Evolutionary conservation across 2,888 invertebrate genomes (phyloP), one percentile per base, ranked within the genome.

Genomic region (Amaurobius ferox): DNA sequence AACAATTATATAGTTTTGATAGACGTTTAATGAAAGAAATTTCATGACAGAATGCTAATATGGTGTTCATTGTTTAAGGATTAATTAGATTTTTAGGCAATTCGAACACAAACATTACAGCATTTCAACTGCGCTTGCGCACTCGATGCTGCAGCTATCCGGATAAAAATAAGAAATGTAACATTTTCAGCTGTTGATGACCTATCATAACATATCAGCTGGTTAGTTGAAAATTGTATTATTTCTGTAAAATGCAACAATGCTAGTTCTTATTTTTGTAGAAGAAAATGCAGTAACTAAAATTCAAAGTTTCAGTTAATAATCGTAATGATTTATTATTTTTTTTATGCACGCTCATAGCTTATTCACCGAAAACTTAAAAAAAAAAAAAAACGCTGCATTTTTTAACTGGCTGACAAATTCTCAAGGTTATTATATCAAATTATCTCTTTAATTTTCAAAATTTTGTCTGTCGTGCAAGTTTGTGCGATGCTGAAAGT

Each of bases 101-200:
- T 61, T 32, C 32, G 61, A 1, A 66, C 40, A 61, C 40, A 73
- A 73, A 79, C 68, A 79, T 86, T 86, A 79, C 78, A 86, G 85
- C 73, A 79, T 26, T 73, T 73, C 39, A 62, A 40, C 68, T 67
- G 85, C 71, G 85, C 85, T 30, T 78, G 85, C 85, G 85, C 85
- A 79, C 16, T 40, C n/a, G 28, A 62, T 73, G 79, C 67, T 86
- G 85, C 85, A 86, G 85, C 68, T 86, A 61, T 67, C 62, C 73
- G 67, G 40, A 86, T 68, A 78, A 78, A 83, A 79, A 79, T 55
- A 78, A 77, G 64, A 78, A 73, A 55, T 72, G 66, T 64, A 44
- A 81, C 68, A 83, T 83, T 77, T 85, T 67, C 73, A 86, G 77
- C 77, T 78, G 85, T 85, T 85, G 81, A 83, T 83, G 76, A 76